These are phyloP conservation scores for Macrotrachela quadricornifera DNA, from an alignment of 1,140 invertebrate genomes.

Conservation along the genomic window DNA sequence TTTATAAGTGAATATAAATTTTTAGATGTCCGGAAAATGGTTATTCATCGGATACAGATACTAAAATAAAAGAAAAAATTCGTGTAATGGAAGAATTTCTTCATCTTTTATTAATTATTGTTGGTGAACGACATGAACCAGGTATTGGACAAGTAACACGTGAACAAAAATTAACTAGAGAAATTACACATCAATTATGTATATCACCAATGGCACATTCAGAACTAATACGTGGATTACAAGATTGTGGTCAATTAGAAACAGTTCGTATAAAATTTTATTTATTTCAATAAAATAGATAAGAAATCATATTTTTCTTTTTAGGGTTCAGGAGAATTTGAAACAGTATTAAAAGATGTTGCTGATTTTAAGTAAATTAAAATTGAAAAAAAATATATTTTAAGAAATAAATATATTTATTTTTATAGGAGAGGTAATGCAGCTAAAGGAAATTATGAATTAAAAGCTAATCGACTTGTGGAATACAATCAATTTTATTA, in stretches of 20 bases:
- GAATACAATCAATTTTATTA: slow-evolving; percentile 94
- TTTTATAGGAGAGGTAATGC: slow-evolving; percentile 27
- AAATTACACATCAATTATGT: slow-evolving; percentile 85
- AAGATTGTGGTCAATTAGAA: too few relatives aligned
- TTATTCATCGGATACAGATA: background rate
- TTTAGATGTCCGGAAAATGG: background rate
- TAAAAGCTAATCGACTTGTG: slow-evolving; percentile 54
- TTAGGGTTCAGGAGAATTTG: slow-evolving; percentile 38
- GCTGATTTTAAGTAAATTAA: slow-evolving; percentile 51
- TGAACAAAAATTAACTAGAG: slow-evolving; percentile 68
- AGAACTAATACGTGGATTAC: slow-evolving; percentile 38
- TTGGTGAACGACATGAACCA: slow-evolving; percentile 51
- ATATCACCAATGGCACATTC: slow-evolving; percentile 78
- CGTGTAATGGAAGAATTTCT: slow-evolving; percentile 6
- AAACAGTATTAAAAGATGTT: slow-evolving; percentile 60
- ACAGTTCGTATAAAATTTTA: too few relatives aligned
- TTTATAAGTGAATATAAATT: background rate
- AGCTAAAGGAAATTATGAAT: slow-evolving; percentile 64
- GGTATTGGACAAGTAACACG: slow-evolving; percentile 42
- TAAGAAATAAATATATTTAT: background rate
- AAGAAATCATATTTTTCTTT: too few relatives aligned
- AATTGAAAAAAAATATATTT: background rate
- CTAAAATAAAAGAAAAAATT: background rate
- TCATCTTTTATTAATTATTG: slow-evolving; percentile 1
- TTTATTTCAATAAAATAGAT: too few relatives aligned